These are phyloP conservation scores for Agrilus biguttatus DNA, from an alignment of 2,888 invertebrate species.

Conservation along the genomic window DNA sequence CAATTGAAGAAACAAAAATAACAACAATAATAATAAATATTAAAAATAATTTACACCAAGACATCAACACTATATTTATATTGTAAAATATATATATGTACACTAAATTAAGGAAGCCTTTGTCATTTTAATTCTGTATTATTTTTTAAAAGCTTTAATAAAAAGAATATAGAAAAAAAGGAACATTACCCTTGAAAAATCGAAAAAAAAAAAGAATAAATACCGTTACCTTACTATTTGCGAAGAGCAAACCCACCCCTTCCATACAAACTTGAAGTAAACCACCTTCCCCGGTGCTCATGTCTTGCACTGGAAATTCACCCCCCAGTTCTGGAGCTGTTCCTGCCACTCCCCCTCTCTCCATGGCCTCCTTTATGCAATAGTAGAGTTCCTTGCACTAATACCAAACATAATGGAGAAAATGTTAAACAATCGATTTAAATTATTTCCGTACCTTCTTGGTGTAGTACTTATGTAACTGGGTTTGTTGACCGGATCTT, in stretches of 20 bases:
- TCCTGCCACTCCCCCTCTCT: conserved; percentile 66
- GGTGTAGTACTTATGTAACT: conserved; percentile 96
- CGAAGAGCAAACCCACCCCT: conserved; percentile 96
- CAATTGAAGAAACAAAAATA: conserved; percentile 15
- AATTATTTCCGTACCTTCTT: conserved; percentile 62
- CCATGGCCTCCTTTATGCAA: conserved; percentile 98
- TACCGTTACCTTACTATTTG: conserved; percentile 88
- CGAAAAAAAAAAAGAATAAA: conserved; percentile 1
- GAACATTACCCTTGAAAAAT: conserved; percentile 6
- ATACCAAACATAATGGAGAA: conserved; percentile 1
- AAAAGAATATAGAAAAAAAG: conserved; percentile 6
- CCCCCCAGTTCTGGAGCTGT: conserved; percentile 65
- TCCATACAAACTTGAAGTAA: conserved; percentile 98
- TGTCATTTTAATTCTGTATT: conserved; percentile 2
- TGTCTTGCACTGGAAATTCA: conserved; percentile 97
- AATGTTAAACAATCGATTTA: conserved; percentile 1
- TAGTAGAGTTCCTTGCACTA: conserved; percentile 97
- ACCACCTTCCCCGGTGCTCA: conserved; percentile 93
- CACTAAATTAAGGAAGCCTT: neutral
- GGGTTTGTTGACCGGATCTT: conserved; percentile 84
- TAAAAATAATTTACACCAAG: conserved; percentile 3
- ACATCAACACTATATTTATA: conserved; percentile 1
- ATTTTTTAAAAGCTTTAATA: conserved; percentile 1
- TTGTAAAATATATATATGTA: conserved; percentile 3
- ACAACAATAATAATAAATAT: conserved; percentile 7